Conservation (phyloP, 2,797 vertebrate species). For the Chelon auratus region DNA sequence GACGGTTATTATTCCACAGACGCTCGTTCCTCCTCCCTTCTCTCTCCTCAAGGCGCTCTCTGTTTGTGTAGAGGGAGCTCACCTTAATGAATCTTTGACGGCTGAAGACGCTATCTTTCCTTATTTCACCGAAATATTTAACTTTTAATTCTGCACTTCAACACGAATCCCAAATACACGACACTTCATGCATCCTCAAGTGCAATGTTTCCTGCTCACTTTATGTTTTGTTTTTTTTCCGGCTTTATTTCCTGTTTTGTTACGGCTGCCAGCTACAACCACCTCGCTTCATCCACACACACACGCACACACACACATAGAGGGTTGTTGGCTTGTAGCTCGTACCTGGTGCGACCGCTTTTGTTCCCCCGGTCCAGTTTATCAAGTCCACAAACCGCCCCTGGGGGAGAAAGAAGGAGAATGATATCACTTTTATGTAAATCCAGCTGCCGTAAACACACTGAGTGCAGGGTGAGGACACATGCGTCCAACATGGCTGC, state of each 20-base stretch:
- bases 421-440: neutral
- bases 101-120: no score
- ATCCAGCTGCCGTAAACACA: constrained; percentile 4
- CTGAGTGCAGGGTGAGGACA: neutral
- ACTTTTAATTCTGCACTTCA: no score
- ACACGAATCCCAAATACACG: no score
- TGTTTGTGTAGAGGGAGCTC: neutral
- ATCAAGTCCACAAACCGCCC: constrained; percentile 33
- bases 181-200: no score
- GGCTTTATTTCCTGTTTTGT: no score
- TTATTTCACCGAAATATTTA: no score
- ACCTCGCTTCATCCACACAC: neutral
- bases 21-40: neutral
- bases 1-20: constrained; percentile 18
- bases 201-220: no score
- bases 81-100: neutral
- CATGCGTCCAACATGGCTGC: neutral
- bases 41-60: neutral
- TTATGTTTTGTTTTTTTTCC: no score
- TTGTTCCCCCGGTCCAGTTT: constrained; percentile 31
- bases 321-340: neutral
- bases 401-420: constrained; percentile 26
- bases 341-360: constrained; percentile 47
- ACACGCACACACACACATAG: neutral
- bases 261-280: neutral